Percentiles rank a stretch among this genome's conserved stretches.
These are phyloP conservation scores for Drosophila formosana DNA, from an alignment of 2,888 invertebrate species.

Conservation along the genomic window DNA sequence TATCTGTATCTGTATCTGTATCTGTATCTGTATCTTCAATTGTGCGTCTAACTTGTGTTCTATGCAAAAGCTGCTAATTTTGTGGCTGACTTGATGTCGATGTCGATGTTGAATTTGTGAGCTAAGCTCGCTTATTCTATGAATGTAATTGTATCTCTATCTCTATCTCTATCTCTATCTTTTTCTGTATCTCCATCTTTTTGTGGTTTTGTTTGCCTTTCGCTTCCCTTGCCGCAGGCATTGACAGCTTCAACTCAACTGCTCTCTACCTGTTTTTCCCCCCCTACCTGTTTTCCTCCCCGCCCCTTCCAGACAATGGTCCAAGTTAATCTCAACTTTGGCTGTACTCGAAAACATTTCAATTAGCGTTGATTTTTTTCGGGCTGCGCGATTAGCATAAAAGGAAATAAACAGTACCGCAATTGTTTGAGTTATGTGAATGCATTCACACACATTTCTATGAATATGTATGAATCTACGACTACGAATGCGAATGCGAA, in stretches of 20 bases:
- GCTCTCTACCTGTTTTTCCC: background rate
- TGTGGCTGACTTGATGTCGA: conserved; percentile 11
- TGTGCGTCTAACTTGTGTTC: conserved; percentile 17
- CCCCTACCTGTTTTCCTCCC: conserved; percentile 28
- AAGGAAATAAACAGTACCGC: conserved; percentile 38
- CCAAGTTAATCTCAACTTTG: conserved; percentile 7
- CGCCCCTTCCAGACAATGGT: no score
- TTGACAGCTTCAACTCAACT: conserved; percentile 5
- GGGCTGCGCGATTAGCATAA: conserved; percentile 48
- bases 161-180: conserved; percentile 5
- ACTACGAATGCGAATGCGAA: conserved; percentile 2
- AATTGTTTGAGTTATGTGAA: conserved; percentile 41
- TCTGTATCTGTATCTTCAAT: conserved; percentile 1
- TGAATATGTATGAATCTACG: conserved; percentile 22
- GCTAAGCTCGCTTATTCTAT: background rate
- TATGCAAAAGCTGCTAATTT: conserved; percentile 36
- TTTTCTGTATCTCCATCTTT: background rate
- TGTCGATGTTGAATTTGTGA: conserved; percentile 13
- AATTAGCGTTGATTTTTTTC: conserved; percentile 57
- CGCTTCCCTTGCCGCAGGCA: conserved; percentile 36
- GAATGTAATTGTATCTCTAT: conserved; percentile 4
- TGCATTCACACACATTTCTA: conserved; percentile 28
- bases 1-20: conserved; percentile 10
- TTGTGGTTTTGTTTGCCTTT: conserved; percentile 9
- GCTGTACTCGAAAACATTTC: conserved; percentile 48